These are phyloP conservation scores for Pachyseris speciosa DNA, from an alignment of 64 coral and sea anemone species.

Conservation along the genomic window DNA sequence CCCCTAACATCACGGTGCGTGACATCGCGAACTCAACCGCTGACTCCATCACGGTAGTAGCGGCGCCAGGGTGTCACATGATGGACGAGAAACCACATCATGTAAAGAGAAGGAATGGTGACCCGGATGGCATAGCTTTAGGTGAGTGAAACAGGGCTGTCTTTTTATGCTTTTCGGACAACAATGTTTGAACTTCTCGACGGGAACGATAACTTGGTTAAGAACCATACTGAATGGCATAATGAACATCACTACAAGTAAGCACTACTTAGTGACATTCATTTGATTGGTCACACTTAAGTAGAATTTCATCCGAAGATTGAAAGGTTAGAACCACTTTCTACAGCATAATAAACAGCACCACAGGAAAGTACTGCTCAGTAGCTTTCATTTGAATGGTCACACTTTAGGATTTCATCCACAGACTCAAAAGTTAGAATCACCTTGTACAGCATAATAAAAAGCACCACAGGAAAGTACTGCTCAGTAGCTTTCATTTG, in stretches of 20 bases:
- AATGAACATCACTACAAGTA: too few relatives aligned
- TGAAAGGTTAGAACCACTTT: neutral
- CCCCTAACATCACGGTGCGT: constrained; percentile 88
- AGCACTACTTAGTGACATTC: too few relatives aligned
- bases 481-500: neutral
- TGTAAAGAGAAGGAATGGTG: constrained; percentile 75
- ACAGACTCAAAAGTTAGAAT: constrained; percentile 10
- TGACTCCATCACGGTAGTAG: constrained; percentile 46
- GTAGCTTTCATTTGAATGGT: neutral
- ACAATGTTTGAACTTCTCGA: too few relatives aligned
- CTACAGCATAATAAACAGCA: neutral
- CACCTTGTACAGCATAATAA: neutral
- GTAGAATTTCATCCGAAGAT: too few relatives aligned
- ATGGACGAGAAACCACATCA: constrained; percentile 41
- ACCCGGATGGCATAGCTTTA: constrained; percentile 90
- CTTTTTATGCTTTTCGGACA: too few relatives aligned
- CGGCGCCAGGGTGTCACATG: constrained; percentile 58
- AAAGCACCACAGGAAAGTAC: neutral
- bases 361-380: neutral
- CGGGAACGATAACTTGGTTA: too few relatives aligned
- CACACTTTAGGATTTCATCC: neutral
- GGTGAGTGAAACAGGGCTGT: constrained; percentile 24
- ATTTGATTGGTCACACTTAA: neutral
- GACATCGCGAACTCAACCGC: constrained; percentile 53
- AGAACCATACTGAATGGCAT: too few relatives aligned